Evolutionary conservation across 2,888 invertebrate genomes (phyloP).

Genomic region (Harpagoxenus sublaevis): DNA sequence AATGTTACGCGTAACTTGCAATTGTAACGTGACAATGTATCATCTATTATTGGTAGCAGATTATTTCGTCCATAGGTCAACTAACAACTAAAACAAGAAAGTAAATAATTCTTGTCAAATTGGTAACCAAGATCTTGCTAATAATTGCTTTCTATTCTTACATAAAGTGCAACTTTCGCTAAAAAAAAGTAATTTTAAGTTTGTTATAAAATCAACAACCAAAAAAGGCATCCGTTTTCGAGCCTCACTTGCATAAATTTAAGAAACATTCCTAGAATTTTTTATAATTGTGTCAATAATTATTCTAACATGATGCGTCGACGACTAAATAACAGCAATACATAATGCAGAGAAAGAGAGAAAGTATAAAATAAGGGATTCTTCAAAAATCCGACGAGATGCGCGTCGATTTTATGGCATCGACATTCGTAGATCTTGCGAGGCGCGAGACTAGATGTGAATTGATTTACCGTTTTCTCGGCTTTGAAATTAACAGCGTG

Average conservation of each 20-base stretch:
- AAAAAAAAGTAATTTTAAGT: neutral
- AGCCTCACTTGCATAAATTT: neutral
- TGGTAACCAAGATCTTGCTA: neutral
- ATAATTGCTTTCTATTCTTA: neutral
- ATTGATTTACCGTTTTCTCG: conserved; percentile 58
- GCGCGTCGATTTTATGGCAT: conserved; percentile 36
- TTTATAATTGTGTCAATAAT: conserved; percentile 8
- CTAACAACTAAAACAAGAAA: neutral
- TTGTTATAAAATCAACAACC: neutral
- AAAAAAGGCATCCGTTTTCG: neutral
- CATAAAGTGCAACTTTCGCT: neutral
- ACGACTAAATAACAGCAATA: neutral
- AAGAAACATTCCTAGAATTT: neutral
- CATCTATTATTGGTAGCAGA: neutral
- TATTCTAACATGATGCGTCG: neutral
- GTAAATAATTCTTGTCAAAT: neutral
- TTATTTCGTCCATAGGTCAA: conserved; percentile 7
- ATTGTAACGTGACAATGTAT: conserved; percentile 13
- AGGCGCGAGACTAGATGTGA: conserved; percentile 44
- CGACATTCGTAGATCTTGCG: conserved; percentile 18
- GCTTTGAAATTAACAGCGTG: conserved; percentile 46
- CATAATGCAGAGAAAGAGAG: neutral
- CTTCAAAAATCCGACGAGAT: neutral
- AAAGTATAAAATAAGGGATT: neutral
- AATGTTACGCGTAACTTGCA: conserved; percentile 41